A percentile compares a stretch with the other conserved stretches of the same genome.
Conservation (phyloP, 2,113 vertebrate genomes). For the Poeciliopsis retropinna region DNA sequence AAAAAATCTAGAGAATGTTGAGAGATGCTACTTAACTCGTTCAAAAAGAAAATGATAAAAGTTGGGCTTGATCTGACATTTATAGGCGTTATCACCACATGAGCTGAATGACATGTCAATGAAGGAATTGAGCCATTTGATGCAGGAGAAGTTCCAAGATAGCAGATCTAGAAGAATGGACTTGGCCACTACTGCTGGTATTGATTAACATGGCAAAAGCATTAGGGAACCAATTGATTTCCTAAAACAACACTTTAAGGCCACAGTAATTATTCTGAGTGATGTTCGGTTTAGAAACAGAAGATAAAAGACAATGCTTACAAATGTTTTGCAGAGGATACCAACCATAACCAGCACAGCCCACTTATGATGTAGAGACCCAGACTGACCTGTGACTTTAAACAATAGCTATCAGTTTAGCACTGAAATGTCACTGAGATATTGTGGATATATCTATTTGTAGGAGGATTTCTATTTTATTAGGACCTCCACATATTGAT, state of each 20-base stretch:
- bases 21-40: neutral
- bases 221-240: too few relatives aligned
- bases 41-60: neutral
- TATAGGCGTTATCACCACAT: neutral
- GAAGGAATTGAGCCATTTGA: too few relatives aligned
- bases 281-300: neutral
- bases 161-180: too few relatives aligned
- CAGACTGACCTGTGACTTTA: too few relatives aligned
- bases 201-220: too few relatives aligned
- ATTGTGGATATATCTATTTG: neutral
- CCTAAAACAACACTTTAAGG: too few relatives aligned
- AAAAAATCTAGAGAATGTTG: neutral
- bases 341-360: neutral
- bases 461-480: neutral
- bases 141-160: too few relatives aligned
- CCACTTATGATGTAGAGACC: neutral
- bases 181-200: too few relatives aligned
- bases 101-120: too few relatives aligned
- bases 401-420: too few relatives aligned
- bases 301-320: too few relatives aligned
- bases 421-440: too few relatives aligned
- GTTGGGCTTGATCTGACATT: neutral
- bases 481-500: neutral
- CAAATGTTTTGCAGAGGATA: neutral
- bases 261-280: neutral